Percentiles rank a stretch among this genome's conserved stretches.
phyloP scores from a whole-genome alignment of 2,888 invertebrate species.

The Diadromus collaris region DNA sequence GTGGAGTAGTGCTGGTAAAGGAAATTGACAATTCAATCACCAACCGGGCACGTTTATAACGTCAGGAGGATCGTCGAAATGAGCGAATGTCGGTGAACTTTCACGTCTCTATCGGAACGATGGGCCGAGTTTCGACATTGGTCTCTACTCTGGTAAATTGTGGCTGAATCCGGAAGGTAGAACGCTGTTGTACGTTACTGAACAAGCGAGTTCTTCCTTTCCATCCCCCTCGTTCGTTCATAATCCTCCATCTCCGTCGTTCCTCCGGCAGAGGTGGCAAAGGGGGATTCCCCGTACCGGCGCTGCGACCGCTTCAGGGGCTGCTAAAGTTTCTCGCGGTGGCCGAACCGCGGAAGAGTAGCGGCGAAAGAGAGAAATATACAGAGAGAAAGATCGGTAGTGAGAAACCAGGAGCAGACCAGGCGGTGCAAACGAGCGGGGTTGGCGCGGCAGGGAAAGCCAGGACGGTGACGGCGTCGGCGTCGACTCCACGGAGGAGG shows the following conservation, averaged over 20 bases:
- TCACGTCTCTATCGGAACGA: neutral
- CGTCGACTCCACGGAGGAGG: conserved; percentile 36
- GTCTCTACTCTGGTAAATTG: conserved; percentile 58
- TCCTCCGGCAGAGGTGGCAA: conserved; percentile 1
- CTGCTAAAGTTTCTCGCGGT: conserved; percentile 54
- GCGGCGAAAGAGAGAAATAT: conserved; percentile 20
- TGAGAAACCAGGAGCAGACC: conserved; percentile 44
- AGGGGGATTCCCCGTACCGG: conserved; percentile 34
- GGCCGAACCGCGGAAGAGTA: conserved; percentile 43
- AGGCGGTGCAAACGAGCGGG: conserved; percentile 49
- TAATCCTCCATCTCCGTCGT: conserved; percentile 19
- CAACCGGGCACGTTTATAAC: conserved; percentile 17
- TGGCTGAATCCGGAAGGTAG: conserved; percentile 60
- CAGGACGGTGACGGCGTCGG: conserved; percentile 51
- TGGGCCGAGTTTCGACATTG: conserved; percentile 51
- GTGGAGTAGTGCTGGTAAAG: neutral
- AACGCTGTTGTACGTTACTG: conserved; percentile 57
- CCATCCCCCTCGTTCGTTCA: conserved; percentile 31
- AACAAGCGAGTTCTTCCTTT: conserved; percentile 41
- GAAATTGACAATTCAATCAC: conserved; percentile 10
- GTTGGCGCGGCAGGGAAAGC: conserved; percentile 44
- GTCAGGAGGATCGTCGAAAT: conserved; percentile 33
- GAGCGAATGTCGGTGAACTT: conserved; percentile 24
- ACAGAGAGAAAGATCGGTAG: conserved; percentile 28
- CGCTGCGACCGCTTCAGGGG: conserved; percentile 18